Percentiles rank a stretch among this genome's conserved stretches.
Conservation (phyloP, 2,113 vertebrate species). For the Corythornis madagascariensis region DNA sequence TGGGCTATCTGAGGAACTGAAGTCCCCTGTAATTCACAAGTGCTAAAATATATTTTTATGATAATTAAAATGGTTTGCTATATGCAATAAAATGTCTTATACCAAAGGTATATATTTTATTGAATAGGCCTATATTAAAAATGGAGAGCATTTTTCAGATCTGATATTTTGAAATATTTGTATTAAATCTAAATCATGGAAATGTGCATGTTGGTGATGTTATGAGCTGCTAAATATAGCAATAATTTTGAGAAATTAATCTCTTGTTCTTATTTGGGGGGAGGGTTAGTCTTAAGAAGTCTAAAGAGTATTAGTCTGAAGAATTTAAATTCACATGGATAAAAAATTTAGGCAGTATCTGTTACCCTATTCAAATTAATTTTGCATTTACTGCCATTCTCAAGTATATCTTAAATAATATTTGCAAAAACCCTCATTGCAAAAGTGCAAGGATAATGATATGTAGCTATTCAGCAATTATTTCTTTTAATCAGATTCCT, state of each 20-base stretch:
- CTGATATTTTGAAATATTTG: slow-evolving; percentile 67
- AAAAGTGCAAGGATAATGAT: background rate
- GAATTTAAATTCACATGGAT: background rate
- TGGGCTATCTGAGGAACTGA: slow-evolving; percentile 36
- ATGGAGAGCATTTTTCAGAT: slow-evolving; percentile 56
- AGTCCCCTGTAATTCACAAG: slow-evolving; percentile 49
- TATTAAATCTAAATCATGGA: slow-evolving; percentile 48
- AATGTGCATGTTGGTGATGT: slow-evolving; percentile 42
- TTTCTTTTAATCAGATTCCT: background rate
- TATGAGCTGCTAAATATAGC: slow-evolving; percentile 65
- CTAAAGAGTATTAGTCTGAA: background rate
- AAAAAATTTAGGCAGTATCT: background rate
- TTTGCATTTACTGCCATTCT: background rate
- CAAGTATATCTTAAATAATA: background rate
- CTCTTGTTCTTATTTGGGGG: slow-evolving; percentile 16
- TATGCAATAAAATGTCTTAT: slow-evolving; percentile 60
- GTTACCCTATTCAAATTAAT: background rate
- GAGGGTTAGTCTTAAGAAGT: background rate
- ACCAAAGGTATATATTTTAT: slow-evolving; percentile 69
- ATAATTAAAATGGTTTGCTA: slow-evolving; percentile 56
- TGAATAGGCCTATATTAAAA: slow-evolving; percentile 47
- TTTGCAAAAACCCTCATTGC: background rate
- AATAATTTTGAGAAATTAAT: slow-evolving; percentile 67
- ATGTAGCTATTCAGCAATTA: background rate
- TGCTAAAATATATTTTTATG: slow-evolving; percentile 67